Evolutionary conservation across 1,140 invertebrate genomes (phyloP).

Genomic region (Nautilus pompilius): DNA sequence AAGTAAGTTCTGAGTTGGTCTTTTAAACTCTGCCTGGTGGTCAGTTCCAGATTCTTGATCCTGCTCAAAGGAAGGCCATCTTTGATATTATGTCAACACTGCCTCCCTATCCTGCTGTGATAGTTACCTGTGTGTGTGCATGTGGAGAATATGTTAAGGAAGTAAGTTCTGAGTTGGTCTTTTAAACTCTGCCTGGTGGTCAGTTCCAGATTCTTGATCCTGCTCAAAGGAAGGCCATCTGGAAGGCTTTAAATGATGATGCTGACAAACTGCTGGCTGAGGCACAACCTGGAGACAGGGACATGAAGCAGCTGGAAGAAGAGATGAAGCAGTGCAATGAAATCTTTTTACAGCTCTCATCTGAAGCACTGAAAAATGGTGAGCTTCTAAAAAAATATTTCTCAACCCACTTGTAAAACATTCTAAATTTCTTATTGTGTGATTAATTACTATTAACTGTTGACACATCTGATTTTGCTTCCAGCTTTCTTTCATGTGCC

Average conservation of each 20-base stretch:
- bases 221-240: conserved; percentile 90
- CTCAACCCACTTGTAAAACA: no score
- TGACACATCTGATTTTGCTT: no score
- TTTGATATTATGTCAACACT: no score
- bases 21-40: conserved; percentile 15
- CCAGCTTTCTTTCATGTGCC: no score
- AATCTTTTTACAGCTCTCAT: conserved; percentile 88
- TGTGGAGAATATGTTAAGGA: conserved; percentile 16
- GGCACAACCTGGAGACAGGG: conserved; percentile 87
- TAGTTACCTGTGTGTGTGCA: conserved; percentile 2
- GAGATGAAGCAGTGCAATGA: conserved; percentile 96
- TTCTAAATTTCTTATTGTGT: no score
- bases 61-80: conserved; percentile 91
- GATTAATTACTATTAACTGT: no score
- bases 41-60: conserved; percentile 91
- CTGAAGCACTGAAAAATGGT: conserved; percentile 53
- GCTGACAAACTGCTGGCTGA: conserved; percentile 91
- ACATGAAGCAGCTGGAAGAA: conserved; percentile 76
- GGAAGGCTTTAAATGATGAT: conserved; percentile 93
- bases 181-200: conserved; percentile 14
- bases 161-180: no score
- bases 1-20: no score
- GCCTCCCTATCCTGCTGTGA: no score
- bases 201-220: conserved; percentile 94
- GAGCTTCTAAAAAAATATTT: no score